Evolutionary conservation across 2,888 invertebrate genomes (phyloP).

Genomic region (Molanna angustata): DNA sequence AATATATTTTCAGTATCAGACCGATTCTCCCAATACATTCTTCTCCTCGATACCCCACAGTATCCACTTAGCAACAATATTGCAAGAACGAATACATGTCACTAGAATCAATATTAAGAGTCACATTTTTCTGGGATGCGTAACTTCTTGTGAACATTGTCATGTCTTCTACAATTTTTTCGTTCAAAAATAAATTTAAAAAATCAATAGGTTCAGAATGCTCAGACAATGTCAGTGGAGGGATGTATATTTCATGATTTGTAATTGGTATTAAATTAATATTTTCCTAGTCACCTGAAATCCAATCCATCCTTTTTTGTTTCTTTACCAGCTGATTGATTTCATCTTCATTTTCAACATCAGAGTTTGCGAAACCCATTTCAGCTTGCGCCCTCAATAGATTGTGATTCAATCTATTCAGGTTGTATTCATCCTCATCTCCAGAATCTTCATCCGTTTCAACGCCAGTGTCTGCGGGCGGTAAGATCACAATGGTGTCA

Average conservation of each 20-base stretch:
- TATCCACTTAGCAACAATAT: conserved; percentile 4
- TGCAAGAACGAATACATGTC: conserved; percentile 1
- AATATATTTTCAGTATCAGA: conserved; percentile 2
- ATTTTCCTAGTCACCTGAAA: conserved; percentile 1
- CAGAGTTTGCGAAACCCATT: no score
- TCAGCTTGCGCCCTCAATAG: no score
- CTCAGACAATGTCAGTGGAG: background rate
- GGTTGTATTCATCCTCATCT: no score
- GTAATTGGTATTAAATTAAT: background rate
- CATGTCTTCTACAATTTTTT: conserved; percentile 2
- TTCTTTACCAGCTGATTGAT: background rate
- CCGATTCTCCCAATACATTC: conserved; percentile 5
- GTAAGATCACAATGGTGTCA: no score
- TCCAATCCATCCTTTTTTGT: conserved; percentile 4
- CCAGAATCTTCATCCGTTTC: no score
- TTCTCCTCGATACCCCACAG: conserved; percentile 2
- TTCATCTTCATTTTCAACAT: no score
- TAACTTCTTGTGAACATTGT: conserved; percentile 4
- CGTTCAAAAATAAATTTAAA: background rate
- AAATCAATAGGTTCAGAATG: background rate
- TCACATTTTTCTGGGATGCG: conserved; percentile 3
- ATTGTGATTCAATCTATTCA: no score
- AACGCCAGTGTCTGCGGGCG: no score
- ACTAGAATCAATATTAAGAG: conserved; percentile 1
- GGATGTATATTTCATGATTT: conserved; percentile 1